Evolutionary conservation across 2,797 vertebrate genomes (phyloP).

Genomic region (Rhodeus uyekii): DNA sequence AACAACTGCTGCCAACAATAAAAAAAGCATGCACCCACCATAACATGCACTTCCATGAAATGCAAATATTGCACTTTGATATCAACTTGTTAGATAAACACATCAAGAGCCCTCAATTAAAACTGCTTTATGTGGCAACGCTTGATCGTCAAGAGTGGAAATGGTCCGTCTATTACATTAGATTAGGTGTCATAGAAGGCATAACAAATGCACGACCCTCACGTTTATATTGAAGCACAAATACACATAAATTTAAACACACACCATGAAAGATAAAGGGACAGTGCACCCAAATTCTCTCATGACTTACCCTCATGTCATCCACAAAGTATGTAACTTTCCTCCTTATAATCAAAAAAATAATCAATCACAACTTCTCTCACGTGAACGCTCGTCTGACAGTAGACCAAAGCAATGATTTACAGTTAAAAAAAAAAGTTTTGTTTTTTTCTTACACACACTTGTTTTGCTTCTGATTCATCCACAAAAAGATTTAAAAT

Average conservation of each 20-base stretch:
- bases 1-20: neutral
- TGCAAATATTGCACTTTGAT: conserved; percentile 5
- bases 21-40: neutral
- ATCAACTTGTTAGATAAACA: neutral
- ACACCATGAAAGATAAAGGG: neutral
- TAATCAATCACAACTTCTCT: neutral
- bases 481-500: no score
- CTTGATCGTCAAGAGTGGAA: neutral
- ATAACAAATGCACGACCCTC: neutral
- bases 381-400: neutral
- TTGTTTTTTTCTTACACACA: neutral
- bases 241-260: neutral
- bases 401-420: neutral
- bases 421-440: neutral
- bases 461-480: neutral
- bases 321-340: neutral
- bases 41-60: neutral
- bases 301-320: neutral
- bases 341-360: neutral
- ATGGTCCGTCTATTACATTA: neutral
- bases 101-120: neutral
- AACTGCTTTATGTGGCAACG: neutral
- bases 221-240: neutral
- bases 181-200: neutral
- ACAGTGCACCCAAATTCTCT: neutral